Evolutionary conservation across 2,888 invertebrate genomes (phyloP), one percentile per base, ranked within the genome.

Genomic region (Drosophila monieri): DNA sequence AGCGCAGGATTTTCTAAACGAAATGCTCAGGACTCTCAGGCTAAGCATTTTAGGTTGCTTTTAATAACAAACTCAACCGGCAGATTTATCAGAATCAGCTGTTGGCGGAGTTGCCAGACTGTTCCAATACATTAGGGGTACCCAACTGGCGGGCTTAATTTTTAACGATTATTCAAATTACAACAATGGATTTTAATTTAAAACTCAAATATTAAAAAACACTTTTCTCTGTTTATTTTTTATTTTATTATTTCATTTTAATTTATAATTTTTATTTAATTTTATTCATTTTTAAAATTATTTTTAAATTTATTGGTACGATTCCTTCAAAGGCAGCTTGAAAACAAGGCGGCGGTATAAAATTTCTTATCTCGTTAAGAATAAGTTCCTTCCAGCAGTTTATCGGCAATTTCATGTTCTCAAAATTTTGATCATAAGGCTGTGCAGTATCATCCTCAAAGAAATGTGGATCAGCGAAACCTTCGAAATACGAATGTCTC

Each of bases 381-480:
- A 97, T 95, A 55, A 96, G 92, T 80, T 48, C 46, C 32, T 56
- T 97, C 99, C 99, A 99, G 90, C 96, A 95, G 90, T 97, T 97
- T 23, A 97, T 97, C 2, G 96, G 95, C 79, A 98, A 93, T 84
- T 97, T 96, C 94, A 97, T 96, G 88, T 97, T 97, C 92, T 98
- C 98, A 91, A 98, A 98, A 90, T 97, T 97, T 92, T 98, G 96
- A 93, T 98, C 98, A 90, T 98, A 97, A 12, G 95, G 94, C 68
- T 95, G 95, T 14, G 98, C 97, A 51, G 94, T 94, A 4, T 98
- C 98, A 92, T 98, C 98, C 91, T 98, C 98, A 2, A 95, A 95
- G 1, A 98, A 98, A 3, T 95, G 95, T 0, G 99, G 98, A 92
- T 99, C 99, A 10, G 98, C 97, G 92, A 99, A 99, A 91, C 98